Evolutionary conservation across 2,113 vertebrate genomes (phyloP).

Genomic region (Corythornis cristatus): DNA sequence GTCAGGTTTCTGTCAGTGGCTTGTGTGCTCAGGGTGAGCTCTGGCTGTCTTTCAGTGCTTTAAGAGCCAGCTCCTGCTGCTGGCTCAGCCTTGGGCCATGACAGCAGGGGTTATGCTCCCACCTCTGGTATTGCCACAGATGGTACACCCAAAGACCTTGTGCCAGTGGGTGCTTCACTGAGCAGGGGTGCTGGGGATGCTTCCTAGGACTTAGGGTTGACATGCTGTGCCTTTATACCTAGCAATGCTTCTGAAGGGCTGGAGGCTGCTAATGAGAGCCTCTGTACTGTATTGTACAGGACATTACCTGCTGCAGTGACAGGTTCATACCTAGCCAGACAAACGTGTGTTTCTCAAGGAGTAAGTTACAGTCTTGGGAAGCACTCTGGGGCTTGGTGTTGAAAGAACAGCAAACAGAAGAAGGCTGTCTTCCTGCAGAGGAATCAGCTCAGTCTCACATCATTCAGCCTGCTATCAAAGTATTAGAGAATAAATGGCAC

Average conservation of each 20-base stretch:
- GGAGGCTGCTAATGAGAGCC: neutral
- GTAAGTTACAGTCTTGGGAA: neutral
- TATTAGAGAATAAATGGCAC: neutral
- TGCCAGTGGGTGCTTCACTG: neutral
- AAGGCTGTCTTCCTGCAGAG: neutral
- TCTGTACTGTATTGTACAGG: no score
- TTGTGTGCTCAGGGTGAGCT: neutral
- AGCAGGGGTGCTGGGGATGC: fast-evolving
- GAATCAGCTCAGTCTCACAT: neutral
- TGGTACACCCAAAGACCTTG: no score
- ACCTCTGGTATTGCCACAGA: neutral
- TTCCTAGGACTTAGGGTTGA: fast-evolving
- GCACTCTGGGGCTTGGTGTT: neutral
- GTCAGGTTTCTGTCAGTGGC: no score
- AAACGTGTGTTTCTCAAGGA: neutral
- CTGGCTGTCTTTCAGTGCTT: fast-evolving
- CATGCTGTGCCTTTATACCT: neutral
- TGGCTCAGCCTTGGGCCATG: neutral
- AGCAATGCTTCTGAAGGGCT: neutral
- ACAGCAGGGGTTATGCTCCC: neutral
- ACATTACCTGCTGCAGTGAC: neutral
- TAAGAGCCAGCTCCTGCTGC: neutral
- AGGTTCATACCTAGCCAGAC: neutral
- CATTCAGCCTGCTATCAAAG: neutral
- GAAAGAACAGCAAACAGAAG: neutral